These are phyloP conservation scores for Eurytoma californica DNA, from an alignment of 2,888 invertebrate species.

Conservation along the genomic window DNA sequence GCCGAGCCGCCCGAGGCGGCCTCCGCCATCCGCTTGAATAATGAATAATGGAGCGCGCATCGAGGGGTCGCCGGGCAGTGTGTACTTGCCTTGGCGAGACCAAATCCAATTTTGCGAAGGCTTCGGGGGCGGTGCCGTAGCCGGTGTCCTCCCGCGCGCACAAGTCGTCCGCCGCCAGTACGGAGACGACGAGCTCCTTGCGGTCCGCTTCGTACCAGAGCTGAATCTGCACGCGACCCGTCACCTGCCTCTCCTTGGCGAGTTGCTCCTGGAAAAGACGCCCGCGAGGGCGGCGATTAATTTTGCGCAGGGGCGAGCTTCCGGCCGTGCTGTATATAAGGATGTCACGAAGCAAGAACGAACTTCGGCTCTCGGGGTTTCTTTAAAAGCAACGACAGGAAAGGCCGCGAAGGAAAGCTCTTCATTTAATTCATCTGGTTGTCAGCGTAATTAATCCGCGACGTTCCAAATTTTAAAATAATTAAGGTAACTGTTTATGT, in stretches of 20 bases:
- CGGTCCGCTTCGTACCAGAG: slow-evolving; percentile 92
- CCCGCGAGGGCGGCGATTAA: background rate
- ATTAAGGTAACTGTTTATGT: background rate
- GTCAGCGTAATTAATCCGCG: too few species aligned
- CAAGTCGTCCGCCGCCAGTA: slow-evolving; percentile 90
- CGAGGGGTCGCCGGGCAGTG: background rate
- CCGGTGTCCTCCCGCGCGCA: slow-evolving; percentile 87
- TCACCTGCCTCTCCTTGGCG: slow-evolving; percentile 84
- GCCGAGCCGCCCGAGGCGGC: background rate
- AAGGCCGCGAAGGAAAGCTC: too few species aligned
- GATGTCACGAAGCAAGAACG: slow-evolving; percentile 27
- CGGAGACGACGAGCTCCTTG: slow-evolving; percentile 88
- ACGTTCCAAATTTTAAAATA: too few species aligned
- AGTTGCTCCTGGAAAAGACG: slow-evolving; percentile 80
- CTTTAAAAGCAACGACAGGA: too few species aligned
- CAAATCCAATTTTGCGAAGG: slow-evolving; percentile 88
- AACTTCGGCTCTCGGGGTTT: background rate
- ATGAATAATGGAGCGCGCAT: too few species aligned
- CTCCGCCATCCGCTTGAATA: too few species aligned
- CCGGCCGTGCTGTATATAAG: too few species aligned
- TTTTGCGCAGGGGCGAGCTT: background rate
- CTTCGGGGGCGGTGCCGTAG: slow-evolving; percentile 87
- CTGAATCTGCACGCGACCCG: slow-evolving; percentile 90
- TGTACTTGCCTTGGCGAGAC: slow-evolving; percentile 85
- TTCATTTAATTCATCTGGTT: too few species aligned